Conservation (phyloP, 2,113 vertebrate species). For the Mesoclemmys tuberculata region DNA sequence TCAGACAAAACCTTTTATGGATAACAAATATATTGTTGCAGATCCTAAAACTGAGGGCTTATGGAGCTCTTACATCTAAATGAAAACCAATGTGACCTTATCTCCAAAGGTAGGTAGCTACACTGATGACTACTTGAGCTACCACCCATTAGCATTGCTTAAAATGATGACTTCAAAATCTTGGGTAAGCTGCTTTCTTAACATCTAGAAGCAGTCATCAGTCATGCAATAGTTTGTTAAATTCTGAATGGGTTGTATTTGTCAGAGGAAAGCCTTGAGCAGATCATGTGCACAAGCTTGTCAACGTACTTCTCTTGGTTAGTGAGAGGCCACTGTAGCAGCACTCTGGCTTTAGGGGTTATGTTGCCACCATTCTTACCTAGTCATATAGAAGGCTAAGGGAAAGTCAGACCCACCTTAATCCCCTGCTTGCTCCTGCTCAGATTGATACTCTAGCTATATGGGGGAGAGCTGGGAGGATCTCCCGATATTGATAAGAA, state of each 20-base stretch:
- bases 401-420: neutral
- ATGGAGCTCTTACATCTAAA: neutral
- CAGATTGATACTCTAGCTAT: neutral
- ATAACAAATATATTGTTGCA: neutral
- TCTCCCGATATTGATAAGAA: neutral
- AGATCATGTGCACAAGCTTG: neutral
- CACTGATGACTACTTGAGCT: neutral
- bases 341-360: neutral
- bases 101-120: neutral
- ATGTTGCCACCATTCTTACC: neutral
- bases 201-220: neutral
- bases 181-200: neutral
- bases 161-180: neutral
- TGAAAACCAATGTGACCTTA: neutral
- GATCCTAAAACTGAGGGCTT: neutral
- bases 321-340: neutral
- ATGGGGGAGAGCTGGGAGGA: neutral
- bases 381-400: neutral
- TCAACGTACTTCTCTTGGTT: neutral
- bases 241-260: neutral
- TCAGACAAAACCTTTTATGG: neutral
- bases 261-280: neutral
- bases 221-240: neutral
- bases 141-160: neutral
- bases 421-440: neutral